These are phyloP conservation scores for Sclerurus mexicanus DNA, from an alignment of 2,113 vertebrate genomes.

Conservation along the genomic window DNA sequence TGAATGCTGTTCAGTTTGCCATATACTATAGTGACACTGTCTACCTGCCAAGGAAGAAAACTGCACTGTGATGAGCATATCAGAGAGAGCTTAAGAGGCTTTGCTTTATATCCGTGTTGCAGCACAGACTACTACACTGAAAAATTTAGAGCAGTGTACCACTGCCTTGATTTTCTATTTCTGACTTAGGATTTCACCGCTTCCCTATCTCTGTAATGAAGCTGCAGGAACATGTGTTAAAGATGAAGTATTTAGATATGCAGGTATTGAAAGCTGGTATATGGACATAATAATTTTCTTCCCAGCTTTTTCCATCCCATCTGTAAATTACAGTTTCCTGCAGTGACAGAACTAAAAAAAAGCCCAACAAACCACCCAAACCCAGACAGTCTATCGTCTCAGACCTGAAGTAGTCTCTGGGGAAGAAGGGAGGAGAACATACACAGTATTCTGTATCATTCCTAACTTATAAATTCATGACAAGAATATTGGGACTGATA, in stretches of 20 bases:
- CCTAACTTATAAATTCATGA: background rate
- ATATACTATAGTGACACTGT: background rate
- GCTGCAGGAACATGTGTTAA: background rate
- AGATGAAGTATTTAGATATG: background rate
- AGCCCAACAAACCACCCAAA: background rate
- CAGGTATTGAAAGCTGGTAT: background rate
- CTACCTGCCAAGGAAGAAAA: background rate
- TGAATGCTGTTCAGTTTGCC: background rate
- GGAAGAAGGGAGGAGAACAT: background rate
- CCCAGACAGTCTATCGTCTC: background rate
- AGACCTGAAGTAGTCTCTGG: background rate
- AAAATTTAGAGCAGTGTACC: background rate
- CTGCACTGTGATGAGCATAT: background rate
- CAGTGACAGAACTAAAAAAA: background rate
- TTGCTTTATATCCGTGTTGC: background rate
- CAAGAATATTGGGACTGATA: background rate
- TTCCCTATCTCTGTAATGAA: background rate
- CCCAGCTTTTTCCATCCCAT: background rate
- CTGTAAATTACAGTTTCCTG: background rate
- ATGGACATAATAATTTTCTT: background rate
- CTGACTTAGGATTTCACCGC: background rate
- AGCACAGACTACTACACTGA: background rate
- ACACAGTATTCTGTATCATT: background rate
- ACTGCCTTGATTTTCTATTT: background rate
- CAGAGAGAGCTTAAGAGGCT: background rate